phyloP scores from a whole-genome alignment of 2,797 vertebrate species.

The Silurus lanzhouensis region DNA sequence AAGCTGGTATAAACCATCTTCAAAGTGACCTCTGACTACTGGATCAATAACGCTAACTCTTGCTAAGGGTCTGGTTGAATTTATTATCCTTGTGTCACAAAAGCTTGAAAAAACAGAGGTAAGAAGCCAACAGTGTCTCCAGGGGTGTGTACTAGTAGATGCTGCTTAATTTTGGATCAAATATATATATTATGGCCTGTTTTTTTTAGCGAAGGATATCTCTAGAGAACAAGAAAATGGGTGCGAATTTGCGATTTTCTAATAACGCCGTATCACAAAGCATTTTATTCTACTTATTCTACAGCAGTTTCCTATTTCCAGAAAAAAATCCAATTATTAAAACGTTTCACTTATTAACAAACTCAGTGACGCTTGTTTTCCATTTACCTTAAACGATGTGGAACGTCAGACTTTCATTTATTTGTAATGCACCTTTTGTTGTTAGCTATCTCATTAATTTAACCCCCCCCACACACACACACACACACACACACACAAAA shows the following conservation, averaged over 20 bases:
- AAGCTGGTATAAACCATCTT: background rate
- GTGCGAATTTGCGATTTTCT: background rate
- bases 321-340: no score
- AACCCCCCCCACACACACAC: no score
- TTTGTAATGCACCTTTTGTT: no score
- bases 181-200: background rate
- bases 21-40: background rate
- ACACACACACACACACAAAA: no score
- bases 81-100: background rate
- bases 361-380: no score
- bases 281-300: background rate
- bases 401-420: no score
- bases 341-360: no score
- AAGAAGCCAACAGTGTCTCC: background rate
- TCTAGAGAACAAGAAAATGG: background rate
- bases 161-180: background rate
- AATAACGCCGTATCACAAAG: background rate
- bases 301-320: background rate
- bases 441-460: no score
- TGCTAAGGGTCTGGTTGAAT: background rate
- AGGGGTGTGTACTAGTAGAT: background rate
- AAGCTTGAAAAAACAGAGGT: background rate
- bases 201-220: background rate
- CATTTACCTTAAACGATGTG: no score
- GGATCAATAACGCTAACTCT: background rate